A percentile compares a stretch with the other conserved stretches of the same genome.
phyloP scores from a whole-genome alignment of 2,888 invertebrate species.

The Eupithecia dodoneata region DNA sequence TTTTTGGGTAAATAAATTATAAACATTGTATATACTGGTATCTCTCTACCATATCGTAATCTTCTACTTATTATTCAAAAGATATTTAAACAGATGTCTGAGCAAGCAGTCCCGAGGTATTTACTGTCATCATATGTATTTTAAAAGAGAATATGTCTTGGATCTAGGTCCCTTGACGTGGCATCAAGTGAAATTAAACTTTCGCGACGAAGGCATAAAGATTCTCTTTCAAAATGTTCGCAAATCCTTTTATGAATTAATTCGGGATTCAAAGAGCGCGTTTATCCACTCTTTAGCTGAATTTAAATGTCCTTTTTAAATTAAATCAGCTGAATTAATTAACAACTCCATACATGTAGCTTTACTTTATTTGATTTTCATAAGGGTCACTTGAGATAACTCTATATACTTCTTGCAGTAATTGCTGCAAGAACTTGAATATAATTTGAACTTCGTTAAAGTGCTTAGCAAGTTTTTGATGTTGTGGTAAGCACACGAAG shows the following conservation, averaged over 20 bases:
- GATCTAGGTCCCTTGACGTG: neutral
- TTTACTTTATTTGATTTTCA: neutral
- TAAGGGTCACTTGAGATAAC: neutral
- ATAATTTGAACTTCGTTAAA: neutral
- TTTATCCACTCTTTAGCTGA: conserved; percentile 1
- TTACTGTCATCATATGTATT: neutral
- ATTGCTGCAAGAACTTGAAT: no score
- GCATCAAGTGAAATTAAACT: conserved; percentile 1
- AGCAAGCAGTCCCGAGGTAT: neutral
- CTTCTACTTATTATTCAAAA: conserved; percentile 7
- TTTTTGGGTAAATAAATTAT: no score
- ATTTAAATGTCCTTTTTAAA: conserved; percentile 11
- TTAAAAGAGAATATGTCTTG: neutral
- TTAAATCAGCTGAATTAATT: conserved; percentile 10
- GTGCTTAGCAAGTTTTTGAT: neutral
- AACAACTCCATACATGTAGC: conserved; percentile 1
- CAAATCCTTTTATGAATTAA: conserved; percentile 7
- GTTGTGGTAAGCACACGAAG: neutral
- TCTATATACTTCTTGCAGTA: neutral
- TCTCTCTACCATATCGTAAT: neutral
- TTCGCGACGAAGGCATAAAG: neutral
- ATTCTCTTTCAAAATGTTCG: neutral
- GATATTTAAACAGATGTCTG: neutral
- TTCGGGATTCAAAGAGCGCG: conserved; percentile 7
- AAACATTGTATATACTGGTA: no score